phyloP scores from a whole-genome alignment of 2,888 invertebrate species.

The Drosophila pseudotakahashii region DNA sequence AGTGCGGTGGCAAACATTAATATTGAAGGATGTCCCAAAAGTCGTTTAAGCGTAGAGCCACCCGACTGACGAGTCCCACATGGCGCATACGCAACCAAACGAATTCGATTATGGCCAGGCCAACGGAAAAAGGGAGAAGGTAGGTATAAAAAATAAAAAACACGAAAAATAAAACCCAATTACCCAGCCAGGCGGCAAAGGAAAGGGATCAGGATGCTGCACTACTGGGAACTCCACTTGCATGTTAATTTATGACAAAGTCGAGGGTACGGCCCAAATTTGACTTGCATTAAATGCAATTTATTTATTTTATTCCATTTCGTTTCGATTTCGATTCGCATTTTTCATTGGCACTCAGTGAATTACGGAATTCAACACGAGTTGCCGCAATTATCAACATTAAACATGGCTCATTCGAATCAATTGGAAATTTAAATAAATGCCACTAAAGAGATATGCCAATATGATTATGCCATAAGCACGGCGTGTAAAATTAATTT shows the following conservation, averaged over 20 bases:
- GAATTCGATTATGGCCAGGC: conserved; percentile 60
- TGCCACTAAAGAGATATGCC: conserved; percentile 3
- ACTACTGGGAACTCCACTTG: conserved; percentile 46
- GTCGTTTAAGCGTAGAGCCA: conserved; percentile 22
- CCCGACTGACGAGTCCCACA: conserved; percentile 8
- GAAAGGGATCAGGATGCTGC: conserved; percentile 2
- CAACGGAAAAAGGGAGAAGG: conserved; percentile 35
- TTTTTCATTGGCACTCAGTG: neutral
- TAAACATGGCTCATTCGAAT: conserved; percentile 20
- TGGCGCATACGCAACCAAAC: conserved; percentile 36
- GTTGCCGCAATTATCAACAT: conserved; percentile 26
- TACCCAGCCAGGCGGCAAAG: conserved; percentile 21
- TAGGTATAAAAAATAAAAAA: conserved; percentile 55
- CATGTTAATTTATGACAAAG: conserved; percentile 77
- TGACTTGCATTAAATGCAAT: conserved; percentile 65
- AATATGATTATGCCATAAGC: conserved; percentile 16
- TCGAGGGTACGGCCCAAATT: conserved; percentile 16
- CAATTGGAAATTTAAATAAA: conserved; percentile 23
- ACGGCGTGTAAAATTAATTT: neutral
- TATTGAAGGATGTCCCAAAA: conserved; percentile 17
- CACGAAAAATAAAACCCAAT: conserved; percentile 39
- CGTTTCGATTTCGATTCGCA: conserved; percentile 23
- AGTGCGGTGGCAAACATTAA: conserved; percentile 49
- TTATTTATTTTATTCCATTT: conserved; percentile 57
- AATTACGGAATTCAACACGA: conserved; percentile 10